phyloP scores from a whole-genome alignment of 2,888 invertebrate species.

The Meiosimyza platycephala region DNA sequence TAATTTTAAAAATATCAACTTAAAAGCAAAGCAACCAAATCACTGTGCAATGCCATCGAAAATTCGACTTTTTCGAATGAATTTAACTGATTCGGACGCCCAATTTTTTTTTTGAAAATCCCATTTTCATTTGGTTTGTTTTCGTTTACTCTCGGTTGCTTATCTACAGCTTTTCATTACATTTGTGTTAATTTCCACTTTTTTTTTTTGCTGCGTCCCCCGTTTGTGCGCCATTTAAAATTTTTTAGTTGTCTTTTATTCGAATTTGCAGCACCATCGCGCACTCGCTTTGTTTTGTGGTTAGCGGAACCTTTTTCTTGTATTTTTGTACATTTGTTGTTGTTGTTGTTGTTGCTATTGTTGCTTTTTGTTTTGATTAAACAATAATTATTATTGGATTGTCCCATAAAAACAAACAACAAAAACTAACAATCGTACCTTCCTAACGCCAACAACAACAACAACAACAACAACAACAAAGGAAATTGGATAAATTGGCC shows the following conservation, averaged over 20 bases:
- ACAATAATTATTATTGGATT: constrained; percentile 54
- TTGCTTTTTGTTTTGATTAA: constrained; percentile 47
- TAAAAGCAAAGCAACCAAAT: constrained; percentile 6
- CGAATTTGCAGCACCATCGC: constrained; percentile 20
- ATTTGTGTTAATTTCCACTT: constrained; percentile 58
- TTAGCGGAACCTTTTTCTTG: constrained; percentile 36
- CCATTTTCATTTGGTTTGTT: constrained; percentile 48
- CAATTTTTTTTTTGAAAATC: constrained; percentile 22
- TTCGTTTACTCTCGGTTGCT: constrained; percentile 48
- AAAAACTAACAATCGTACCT: constrained; percentile 17
- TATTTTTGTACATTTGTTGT: constrained; percentile 35
- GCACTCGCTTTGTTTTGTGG: constrained; percentile 40
- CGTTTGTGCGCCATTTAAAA: constrained; percentile 31
- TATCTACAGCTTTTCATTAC: constrained; percentile 61
- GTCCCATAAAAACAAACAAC: constrained; percentile 48
- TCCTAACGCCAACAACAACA: constrained; percentile 34
- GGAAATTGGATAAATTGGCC: constrained; percentile 50
- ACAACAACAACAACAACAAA: constrained; percentile 25
- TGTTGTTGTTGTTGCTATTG: constrained; percentile 12
- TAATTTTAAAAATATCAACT: constrained; percentile 35
- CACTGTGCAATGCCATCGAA: constrained; percentile 11
- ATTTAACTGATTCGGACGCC: constrained; percentile 5
- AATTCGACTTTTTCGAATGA: background rate
- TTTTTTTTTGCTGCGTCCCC: constrained; percentile 38
- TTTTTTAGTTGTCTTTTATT: constrained; percentile 50